Evolutionary conservation across 2,888 invertebrate species (phyloP).

Genomic region (Tanypteryx hageni): DNA sequence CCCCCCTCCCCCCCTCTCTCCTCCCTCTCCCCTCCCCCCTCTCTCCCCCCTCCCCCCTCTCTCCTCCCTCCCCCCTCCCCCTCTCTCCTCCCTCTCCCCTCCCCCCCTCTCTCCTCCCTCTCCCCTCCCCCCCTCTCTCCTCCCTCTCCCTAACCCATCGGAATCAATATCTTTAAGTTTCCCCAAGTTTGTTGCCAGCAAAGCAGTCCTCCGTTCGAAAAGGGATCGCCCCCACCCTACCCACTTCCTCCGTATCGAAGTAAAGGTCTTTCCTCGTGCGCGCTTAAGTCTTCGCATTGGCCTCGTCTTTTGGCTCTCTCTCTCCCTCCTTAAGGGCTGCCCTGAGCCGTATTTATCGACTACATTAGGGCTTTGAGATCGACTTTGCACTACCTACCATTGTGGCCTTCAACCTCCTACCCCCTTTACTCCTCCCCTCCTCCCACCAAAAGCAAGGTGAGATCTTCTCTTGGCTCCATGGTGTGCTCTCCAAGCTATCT

Average conservation of each 20-base stretch:
- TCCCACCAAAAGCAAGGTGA: slow-evolving; percentile 31
- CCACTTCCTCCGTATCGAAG: too few species aligned
- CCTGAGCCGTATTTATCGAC: slow-evolving; percentile 50
- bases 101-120: neutral
- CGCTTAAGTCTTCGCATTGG: neutral
- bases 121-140: neutral
- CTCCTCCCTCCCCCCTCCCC: neutral
- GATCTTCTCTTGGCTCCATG: neutral
- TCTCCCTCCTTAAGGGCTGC: neutral
- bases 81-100: neutral
- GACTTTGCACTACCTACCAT: slow-evolving; percentile 5
- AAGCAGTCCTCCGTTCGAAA: neutral
- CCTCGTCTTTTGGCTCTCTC: neutral
- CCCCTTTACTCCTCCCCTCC: neutral
- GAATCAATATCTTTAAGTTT: neutral
- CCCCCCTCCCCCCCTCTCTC: neutral
- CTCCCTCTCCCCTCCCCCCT: neutral
- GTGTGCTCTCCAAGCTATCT: too few species aligned
- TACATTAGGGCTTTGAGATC: slow-evolving; percentile 45
- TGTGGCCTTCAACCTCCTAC: neutral
- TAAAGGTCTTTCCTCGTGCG: neutral
- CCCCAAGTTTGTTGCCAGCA: neutral
- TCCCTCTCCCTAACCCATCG: neutral
- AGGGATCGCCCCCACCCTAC: too few species aligned
- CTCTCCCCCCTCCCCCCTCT: neutral